Conservation (phyloP, 2,113 vertebrate genomes). For the Serranochromis macrocephalus region DNA sequence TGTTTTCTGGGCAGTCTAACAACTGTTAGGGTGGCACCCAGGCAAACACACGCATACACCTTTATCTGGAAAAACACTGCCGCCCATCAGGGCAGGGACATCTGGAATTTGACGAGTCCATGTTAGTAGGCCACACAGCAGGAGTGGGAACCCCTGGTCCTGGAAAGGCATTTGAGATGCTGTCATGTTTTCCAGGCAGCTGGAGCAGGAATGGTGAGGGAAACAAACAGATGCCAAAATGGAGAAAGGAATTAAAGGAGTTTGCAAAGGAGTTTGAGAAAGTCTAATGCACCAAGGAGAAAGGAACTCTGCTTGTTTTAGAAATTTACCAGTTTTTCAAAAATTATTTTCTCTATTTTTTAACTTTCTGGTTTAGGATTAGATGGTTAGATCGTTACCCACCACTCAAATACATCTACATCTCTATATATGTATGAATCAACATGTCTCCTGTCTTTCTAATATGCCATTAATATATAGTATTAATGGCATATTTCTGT, state of each 20-base stretch:
- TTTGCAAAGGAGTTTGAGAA: neutral
- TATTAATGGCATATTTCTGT: neutral
- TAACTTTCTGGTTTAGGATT: neutral
- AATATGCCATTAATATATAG: neutral
- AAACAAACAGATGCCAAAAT: slow-evolving; percentile 35
- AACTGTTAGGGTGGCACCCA: slow-evolving; percentile 26
- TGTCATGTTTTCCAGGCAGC: slow-evolving; percentile 55
- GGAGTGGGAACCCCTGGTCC: slow-evolving; percentile 13
- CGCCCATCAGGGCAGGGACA: slow-evolving; percentile 1
- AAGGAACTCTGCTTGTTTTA: neutral
- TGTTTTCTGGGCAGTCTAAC: slow-evolving; percentile 15
- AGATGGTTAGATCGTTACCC: neutral
- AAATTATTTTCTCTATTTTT: neutral
- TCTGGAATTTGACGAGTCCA: slow-evolving; percentile 28
- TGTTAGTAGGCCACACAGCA: slow-evolving; percentile 20
- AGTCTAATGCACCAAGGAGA: neutral
- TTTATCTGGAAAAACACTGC: neutral
- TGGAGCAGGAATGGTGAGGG: neutral
- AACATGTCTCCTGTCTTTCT: neutral
- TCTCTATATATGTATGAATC: neutral
- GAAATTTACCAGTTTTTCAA: neutral
- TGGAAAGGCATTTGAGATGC: slow-evolving; percentile 24
- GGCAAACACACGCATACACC: neutral
- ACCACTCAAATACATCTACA: neutral
- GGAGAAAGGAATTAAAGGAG: neutral